A percentile compares a stretch with the other conserved stretches of the same genome.
Evolutionary conservation across 2,113 vertebrate genomes (phyloP).

Genomic region (Carlito syrichta): DNA sequence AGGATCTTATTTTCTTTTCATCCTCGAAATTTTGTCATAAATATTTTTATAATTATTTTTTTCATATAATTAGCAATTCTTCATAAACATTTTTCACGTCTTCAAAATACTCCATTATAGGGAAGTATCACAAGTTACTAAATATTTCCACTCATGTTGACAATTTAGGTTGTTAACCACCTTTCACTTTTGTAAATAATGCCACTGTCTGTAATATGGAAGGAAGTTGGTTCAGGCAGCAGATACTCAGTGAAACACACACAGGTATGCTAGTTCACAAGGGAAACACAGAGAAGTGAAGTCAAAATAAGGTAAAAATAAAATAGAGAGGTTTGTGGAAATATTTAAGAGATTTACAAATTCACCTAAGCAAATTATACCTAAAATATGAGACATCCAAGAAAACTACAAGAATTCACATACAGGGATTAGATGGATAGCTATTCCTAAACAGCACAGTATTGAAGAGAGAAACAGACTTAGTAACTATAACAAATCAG

Average conservation of each 20-base stretch:
- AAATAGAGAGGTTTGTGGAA: not conserved
- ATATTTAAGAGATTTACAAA: not conserved
- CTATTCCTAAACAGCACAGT: not conserved
- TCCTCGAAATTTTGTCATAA: not conserved
- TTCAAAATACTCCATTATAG: not conserved
- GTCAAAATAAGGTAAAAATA: not conserved
- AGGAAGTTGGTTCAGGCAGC: not conserved
- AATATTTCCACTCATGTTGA: not conserved
- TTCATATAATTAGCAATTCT: not conserved
- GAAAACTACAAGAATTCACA: not conserved
- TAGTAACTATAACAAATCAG: not conserved
- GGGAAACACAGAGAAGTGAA: not conserved
- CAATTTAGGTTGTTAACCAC: too few species aligned
- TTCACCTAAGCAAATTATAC: not conserved
- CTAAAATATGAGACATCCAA: not conserved
- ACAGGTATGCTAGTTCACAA: too few species aligned
- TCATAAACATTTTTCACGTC: not conserved
- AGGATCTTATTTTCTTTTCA: not conserved
- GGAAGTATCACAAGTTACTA: not conserved
- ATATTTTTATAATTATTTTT: not conserved
- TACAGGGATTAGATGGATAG: accelerated
- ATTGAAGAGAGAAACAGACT: not conserved
- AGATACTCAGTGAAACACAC: accelerated
- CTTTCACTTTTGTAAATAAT: not conserved
- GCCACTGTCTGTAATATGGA: accelerated